These are phyloP conservation scores for Nomada goodeniana DNA, from an alignment of 2,888 invertebrate genomes.

Conservation along the genomic window DNA sequence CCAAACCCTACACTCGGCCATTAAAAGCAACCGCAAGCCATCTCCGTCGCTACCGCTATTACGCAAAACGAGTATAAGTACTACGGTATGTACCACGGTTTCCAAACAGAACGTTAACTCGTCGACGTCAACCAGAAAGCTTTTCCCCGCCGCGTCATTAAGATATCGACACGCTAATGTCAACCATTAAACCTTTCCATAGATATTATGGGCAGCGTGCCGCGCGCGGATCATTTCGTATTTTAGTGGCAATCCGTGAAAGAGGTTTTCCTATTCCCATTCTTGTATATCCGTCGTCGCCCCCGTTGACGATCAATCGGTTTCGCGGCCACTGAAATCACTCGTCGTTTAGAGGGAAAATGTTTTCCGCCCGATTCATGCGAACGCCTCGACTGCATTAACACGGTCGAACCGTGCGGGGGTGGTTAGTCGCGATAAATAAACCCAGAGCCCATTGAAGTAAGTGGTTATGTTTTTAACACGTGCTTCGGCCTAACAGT, in stretches of 20 bases:
- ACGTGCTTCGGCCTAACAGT: conserved; percentile 77
- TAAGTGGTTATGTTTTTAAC: conserved; percentile 82
- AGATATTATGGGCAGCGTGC: no score
- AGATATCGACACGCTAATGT: conserved; percentile 55
- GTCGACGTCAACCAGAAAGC: background rate
- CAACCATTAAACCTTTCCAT: conserved; percentile 41
- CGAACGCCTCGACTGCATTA: conserved; percentile 42
- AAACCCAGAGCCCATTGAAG: conserved; percentile 77
- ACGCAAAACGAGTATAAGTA: conserved; percentile 9
- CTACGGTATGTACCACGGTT: background rate
- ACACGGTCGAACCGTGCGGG: conserved; percentile 42
- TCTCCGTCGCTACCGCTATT: conserved; percentile 15
- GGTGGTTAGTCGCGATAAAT: conserved; percentile 73
- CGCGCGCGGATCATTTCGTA: no score
- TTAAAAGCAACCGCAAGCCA: background rate
- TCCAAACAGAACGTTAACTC: background rate
- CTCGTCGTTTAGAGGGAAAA: conserved; percentile 52
- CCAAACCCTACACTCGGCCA: no score
- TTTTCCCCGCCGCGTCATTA: conserved; percentile 29
- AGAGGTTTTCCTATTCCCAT: background rate
- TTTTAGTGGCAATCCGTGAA: no score
- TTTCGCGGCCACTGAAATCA: conserved; percentile 51
- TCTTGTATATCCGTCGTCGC: conserved; percentile 59
- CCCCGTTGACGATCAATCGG: background rate
- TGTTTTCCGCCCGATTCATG: conserved; percentile 33